These are phyloP conservation scores for Coregonus suidteri DNA, from an alignment of 2,797 vertebrate species.

Conservation along the genomic window DNA sequence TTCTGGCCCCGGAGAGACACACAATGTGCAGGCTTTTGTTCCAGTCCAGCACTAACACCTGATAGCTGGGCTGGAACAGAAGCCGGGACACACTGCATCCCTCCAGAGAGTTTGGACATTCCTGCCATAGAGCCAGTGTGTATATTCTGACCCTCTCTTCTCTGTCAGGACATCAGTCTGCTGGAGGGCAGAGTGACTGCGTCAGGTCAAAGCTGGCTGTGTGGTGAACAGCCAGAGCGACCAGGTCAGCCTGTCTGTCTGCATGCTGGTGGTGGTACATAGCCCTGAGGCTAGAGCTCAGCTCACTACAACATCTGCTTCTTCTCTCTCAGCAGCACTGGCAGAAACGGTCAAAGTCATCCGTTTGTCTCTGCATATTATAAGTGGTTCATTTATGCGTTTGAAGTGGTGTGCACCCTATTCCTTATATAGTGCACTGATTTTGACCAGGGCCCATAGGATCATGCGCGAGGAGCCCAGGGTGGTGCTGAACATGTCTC, in stretches of 20 bases:
- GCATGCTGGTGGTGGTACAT: not conserved
- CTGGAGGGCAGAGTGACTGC: constrained; percentile 88
- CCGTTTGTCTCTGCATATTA: too few relatives aligned
- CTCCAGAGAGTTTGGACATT: too few relatives aligned
- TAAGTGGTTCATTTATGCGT: too few relatives aligned
- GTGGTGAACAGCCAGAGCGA: constrained; percentile 89
- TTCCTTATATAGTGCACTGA: too few relatives aligned
- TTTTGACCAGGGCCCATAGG: constrained; percentile 43
- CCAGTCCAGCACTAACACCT: too few relatives aligned
- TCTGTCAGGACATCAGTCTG: constrained; percentile 76
- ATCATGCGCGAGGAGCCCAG: constrained; percentile 91
- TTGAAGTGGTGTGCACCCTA: too few relatives aligned
- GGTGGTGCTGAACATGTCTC: constrained; percentile 87
- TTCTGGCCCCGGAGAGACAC: too few relatives aligned
- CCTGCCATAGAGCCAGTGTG: too few relatives aligned
- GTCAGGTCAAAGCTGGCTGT: constrained; percentile 86
- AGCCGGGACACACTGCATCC: too few relatives aligned
- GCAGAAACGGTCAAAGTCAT: not conserved
- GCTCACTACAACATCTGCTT: not conserved
- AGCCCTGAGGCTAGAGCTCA: not conserved
- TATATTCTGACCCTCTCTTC: too few relatives aligned
- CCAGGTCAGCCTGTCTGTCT: constrained; percentile 79
- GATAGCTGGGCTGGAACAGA: too few relatives aligned
- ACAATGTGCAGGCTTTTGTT: too few relatives aligned
- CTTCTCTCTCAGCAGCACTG: not conserved